Base-by-base conservation (phyloP, 2,797 vertebrate genomes). In the Halcyon chelicuti region DNA sequence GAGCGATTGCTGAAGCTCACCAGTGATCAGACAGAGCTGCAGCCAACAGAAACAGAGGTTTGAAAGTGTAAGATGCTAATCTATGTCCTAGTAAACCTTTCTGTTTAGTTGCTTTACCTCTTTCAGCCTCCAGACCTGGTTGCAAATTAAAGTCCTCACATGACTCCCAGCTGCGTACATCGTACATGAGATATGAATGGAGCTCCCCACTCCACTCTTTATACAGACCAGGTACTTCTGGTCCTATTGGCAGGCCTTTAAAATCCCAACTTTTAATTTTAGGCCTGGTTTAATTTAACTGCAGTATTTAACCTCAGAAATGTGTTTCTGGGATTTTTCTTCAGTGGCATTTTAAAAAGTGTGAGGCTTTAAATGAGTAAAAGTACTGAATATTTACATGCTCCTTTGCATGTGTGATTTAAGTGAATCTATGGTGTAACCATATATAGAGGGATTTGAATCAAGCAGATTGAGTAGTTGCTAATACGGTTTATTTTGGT, bases 221-320 rank as follows among this genome's bases (percentile, higher is more conserved):
- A 12, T 86, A 80, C 65, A 88, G 65, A 7, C 65, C 29, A n/a
- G 40, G 61, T 72, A 75, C 49, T 62, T 65, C 54, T 85, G 86
- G 92, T 87, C 86, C 92, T 71, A 9, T 94, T 80, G 85, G 35
- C 49, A 72, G 74, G n/a, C 49, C 72, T 93, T 91, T 72, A 80
- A 92, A 95, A 90, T 85, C 54, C 49, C 61, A 91, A 25, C 52
- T 65, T 90, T 74, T 89, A 86, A n/a, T 88, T 96, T 92, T 74
- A 89, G 85, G 29, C 37, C 68, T 77, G 44, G 44, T 58, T 92
- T 94, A 61, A 52, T 80, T 74, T 55, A 44, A 57, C 70, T 72
- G 35, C 39, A 33, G 16, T 58, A 75, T 93, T 91, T 91, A 80
- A 62, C 88, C 60, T 72, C 49, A 91, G 65, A 82, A 93, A 55